These are phyloP conservation scores for Axea sp. DNA, from an alignment of 2,888 invertebrate species.

Conservation along the genomic window DNA sequence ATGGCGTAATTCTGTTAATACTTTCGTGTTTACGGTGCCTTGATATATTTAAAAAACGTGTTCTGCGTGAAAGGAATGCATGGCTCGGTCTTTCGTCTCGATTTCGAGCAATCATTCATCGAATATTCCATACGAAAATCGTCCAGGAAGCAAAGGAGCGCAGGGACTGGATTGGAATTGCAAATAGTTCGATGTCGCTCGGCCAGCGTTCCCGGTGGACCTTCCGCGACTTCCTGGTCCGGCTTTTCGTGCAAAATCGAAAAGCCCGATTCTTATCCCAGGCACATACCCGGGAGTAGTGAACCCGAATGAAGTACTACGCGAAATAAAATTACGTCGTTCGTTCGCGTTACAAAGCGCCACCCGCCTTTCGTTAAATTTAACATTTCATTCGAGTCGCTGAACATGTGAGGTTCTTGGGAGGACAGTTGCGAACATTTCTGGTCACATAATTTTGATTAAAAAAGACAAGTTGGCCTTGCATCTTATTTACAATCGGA, in stretches of 20 bases:
- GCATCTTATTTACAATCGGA: too few relatives aligned
- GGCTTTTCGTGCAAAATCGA: conserved; percentile 42
- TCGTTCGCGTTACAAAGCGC: conserved; percentile 10
- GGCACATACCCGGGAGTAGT: conserved; percentile 26
- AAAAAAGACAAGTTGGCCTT: too few relatives aligned
- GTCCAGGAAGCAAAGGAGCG: conserved; percentile 32
- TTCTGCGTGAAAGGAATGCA: conserved; percentile 39
- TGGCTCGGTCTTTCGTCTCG: conserved; percentile 23
- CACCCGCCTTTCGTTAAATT: conserved; percentile 24
- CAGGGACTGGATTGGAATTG: conserved; percentile 44
- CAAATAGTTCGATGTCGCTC: conserved; percentile 37
- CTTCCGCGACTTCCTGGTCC: conserved; percentile 24
- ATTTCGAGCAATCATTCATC: conserved; percentile 48
- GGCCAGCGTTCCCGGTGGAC: conserved; percentile 34
- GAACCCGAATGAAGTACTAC: conserved; percentile 24
- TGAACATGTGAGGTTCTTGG: conserved; percentile 7
- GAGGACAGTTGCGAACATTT: conserved; percentile 10
- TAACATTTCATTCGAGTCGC: conserved; percentile 13
- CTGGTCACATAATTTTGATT: too few relatives aligned
- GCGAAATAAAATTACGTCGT: conserved; percentile 45
- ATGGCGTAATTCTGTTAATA: conserved; percentile 40
- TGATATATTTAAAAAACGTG: conserved; percentile 44
- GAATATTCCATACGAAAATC: conserved; percentile 49
- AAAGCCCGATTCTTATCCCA: conserved; percentile 37
- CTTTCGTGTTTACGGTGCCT: conserved; percentile 27